Evolutionary conservation across 2,888 invertebrate genomes (phyloP).

Genomic region (Tachina lurida): DNA sequence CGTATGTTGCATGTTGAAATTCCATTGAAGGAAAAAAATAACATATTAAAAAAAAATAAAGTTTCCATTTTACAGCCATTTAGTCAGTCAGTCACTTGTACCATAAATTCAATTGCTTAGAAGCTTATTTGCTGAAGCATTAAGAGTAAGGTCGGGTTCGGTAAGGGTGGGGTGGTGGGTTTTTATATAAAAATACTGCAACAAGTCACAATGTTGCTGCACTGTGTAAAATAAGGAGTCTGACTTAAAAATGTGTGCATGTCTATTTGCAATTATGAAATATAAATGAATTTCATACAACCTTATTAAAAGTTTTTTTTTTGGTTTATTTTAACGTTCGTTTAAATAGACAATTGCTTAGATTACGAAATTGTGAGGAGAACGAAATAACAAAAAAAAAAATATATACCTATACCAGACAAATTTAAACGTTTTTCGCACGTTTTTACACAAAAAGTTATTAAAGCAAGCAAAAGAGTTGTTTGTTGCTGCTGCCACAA

Average conservation of each 20-base stretch:
- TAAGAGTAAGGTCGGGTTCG: not conserved
- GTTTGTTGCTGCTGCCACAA: slow-evolving; percentile 6
- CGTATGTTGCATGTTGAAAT: slow-evolving; percentile 62
- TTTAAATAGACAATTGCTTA: slow-evolving; percentile 49
- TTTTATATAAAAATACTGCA: slow-evolving; percentile 19
- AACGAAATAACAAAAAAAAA: not conserved
- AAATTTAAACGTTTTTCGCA: slow-evolving; percentile 60
- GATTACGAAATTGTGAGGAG: slow-evolving; percentile 36
- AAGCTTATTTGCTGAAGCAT: slow-evolving; percentile 20
- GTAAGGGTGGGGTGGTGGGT: not conserved
- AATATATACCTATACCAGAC: slow-evolving; percentile 6
- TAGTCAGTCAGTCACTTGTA: slow-evolving; percentile 60
- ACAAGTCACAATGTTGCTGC: slow-evolving; percentile 48
- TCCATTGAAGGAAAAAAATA: not conserved
- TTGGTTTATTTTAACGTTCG: not conserved
- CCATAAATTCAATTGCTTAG: slow-evolving; percentile 46
- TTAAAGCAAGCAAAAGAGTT: not conserved
- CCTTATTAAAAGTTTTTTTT: slow-evolving; percentile 48
- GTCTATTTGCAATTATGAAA: slow-evolving; percentile 69
- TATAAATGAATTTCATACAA: slow-evolving; percentile 64
- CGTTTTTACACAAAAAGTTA: slow-evolving; percentile 27
- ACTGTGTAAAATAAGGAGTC: slow-evolving; percentile 7
- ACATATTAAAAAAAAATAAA: slow-evolving; percentile 35
- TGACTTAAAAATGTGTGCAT: slow-evolving; percentile 52
- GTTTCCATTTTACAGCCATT: slow-evolving; percentile 37